Base-by-base conservation (phyloP, 2,888 invertebrate genomes). In the Notocelia uddmanniana region DNA sequence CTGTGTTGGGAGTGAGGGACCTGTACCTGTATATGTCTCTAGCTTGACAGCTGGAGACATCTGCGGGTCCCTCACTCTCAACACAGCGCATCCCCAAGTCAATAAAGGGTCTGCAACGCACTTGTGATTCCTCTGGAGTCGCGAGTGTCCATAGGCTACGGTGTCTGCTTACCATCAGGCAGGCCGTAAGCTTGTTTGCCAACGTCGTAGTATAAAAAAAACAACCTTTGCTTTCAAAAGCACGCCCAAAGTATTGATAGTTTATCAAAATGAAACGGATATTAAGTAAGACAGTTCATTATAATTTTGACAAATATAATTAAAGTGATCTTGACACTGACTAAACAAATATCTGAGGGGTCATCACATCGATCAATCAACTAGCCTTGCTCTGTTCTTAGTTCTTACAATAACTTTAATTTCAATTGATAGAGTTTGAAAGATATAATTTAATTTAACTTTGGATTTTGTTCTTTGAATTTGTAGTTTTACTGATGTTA, bases 291-390 rank as follows among this genome's bases (percentile, higher is more conserved):
- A 80, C 69, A 74, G 70, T 76, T 74, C 73, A 76, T 76, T 76
- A 66, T 66, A 63, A 72, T 74, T 72, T 75, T 73, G 73, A 79
- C 78, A 78, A 79, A 76, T 81, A 79, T 85, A 89, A 89, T 89
- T 85, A 88, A 85, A 84, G 81, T 86, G 84, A 85, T 87, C 87
- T 88, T 87, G 89, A 86, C 85, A 81, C 64, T 79, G 76, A 78
- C 80, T 82, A 84, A 84, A 86, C 86, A 86, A 89, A 84, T 85
- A 85, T 85, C 82, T 78, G 80, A 80, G 79, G 87, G 90, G 89
- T 89, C 90, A 89, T 84, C 82, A 77, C 75, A 76, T 78, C 85
- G 76, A 90, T 90, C 89, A 90, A 90, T 90, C 90, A 89, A 45
- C 48, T 48, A 80, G 78, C 89, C 91, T 89, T 89, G 88, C 78